Evolutionary conservation across 1,140 invertebrate species (phyloP), one percentile per base, ranked within the genome.

Genomic region (Drosophila gunungcola): DNA sequence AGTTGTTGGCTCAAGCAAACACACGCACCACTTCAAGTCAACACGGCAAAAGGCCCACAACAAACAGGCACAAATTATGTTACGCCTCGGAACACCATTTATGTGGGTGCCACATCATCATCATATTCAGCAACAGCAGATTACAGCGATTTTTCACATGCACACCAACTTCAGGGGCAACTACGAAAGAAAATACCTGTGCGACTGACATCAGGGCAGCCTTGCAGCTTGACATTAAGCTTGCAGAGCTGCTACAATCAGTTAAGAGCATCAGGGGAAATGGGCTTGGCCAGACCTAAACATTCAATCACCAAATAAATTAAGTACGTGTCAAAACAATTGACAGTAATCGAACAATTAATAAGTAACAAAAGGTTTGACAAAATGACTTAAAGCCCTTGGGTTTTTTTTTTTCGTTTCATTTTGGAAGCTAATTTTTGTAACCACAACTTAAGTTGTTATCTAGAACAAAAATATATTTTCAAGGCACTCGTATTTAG

Each of bases 191-290:
- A 82, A 86, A 86, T 82, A 86, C 76, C 58, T 63, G 61, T 82
- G 72, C 49, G 57, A 62, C 56, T 55, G 60, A 39, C 36, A 61
- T 36, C 61, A 48, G 16, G 42, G 54, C 82, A 82, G 65, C 82
- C 79, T 88, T 82, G 84, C 75, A 82, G 65, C 78, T 49, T 82
- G 75, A 79, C 82, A 79, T 78, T 86, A 85, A 86, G 78, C 78
- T 56, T 51, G 29, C 27, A 10, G 36, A 56, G 42, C 58, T 25
- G n/a, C 62, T 13, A 73, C 57, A 84, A 81, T 77, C 65, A 74
- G 53, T 55, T 73, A 73, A 36, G 42, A 58, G 57, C 43, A 76
- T 39, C 62, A 61, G 62, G 6, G 9, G 12, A 27, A 51, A 11
- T 42, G 39, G 67, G 67, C 27, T 67, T 68, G 67, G 21, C 52